Evolutionary conservation across 1,140 invertebrate genomes (phyloP), one percentile per base, ranked within the genome.

Genomic region (Caenorhabditis latens): DNA sequence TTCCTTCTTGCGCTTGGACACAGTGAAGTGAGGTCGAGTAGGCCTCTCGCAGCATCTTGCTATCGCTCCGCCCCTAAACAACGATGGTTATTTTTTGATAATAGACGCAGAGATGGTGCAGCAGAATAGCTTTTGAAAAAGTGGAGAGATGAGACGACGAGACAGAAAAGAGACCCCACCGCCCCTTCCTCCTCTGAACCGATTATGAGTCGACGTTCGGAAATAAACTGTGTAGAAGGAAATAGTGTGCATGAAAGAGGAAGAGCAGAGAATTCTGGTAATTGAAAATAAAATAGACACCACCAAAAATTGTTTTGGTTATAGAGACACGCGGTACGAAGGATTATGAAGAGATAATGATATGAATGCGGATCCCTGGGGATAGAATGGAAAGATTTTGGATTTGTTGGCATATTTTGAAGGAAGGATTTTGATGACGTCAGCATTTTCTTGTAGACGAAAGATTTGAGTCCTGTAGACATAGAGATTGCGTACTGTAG

Each of bases 1-100:
- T 88, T 79, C 71, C 71, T 79, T 79, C 71, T 79, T 79, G 71
- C 71, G 71, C 71, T 79, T 79, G 71, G 71, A 79, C 71, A 79
- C 71, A 79, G 71, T 79, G 71, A 79, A 79, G 71, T 79, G 71
- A 79, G 71, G 71, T 79, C 71, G 71, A 79, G 71, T 79, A 79
- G 71, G 71, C 71, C 71, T 79, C 71, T 79, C 71, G 71, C 71
- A 79, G 71, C 71, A 79, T 79, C 71, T 79, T 79, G 71, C 71
- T 79, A 50, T 79, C 46, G 71, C 71, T 40, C 71, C 71, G 71
- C 71, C 71, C 71, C 71, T 79, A 79, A 79, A 79, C 46, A 79
- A 79, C 46, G 46, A 79, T 50, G 46, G 71, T 53, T 24, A 46
- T 43, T 50, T 79, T 79, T 79, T 50, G 71, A 14, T 21, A 50